A percentile compares a stretch with the other conserved stretches of the same genome.
phyloP scores from a whole-genome alignment of 2,888 invertebrate genomes.

The Diplolepis rosae region DNA sequence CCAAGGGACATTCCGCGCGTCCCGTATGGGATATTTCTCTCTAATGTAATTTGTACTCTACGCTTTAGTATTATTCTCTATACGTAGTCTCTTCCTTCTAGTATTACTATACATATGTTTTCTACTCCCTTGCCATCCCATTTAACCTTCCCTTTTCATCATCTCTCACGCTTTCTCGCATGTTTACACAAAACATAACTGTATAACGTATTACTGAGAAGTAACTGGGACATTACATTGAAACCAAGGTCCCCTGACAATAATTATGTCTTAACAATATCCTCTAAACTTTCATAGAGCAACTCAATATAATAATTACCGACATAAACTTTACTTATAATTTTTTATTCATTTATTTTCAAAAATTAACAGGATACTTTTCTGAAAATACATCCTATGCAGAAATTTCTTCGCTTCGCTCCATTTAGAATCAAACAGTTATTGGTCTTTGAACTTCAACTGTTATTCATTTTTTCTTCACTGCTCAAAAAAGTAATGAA shows the following conservation, averaged over 20 bases:
- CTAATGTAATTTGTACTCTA: slow-evolving; percentile 30
- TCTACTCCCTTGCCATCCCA: slow-evolving; percentile 41
- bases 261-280: slow-evolving; percentile 55
- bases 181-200: slow-evolving; percentile 43
- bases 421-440: too few species aligned
- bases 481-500: too few species aligned
- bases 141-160: slow-evolving; percentile 36
- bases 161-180: slow-evolving; percentile 41
- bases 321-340: too few species aligned
- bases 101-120: slow-evolving; percentile 1
- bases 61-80: slow-evolving; percentile 49
- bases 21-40: slow-evolving; percentile 41
- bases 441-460: too few species aligned
- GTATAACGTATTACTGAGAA: slow-evolving; percentile 67
- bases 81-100: slow-evolving; percentile 37
- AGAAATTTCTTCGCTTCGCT: too few species aligned
- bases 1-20: slow-evolving; percentile 49
- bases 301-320: slow-evolving; percentile 1
- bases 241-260: slow-evolving; percentile 49
- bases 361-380: too few species aligned
- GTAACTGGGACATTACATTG: slow-evolving; percentile 56
- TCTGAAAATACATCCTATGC: too few species aligned
- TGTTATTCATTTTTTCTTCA: too few species aligned
- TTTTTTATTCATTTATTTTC: too few species aligned
- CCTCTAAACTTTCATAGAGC: slow-evolving; percentile 44